Evolutionary conservation across 2,113 vertebrate genomes (phyloP).

Genomic region (Cheirogaleus medius): DNA sequence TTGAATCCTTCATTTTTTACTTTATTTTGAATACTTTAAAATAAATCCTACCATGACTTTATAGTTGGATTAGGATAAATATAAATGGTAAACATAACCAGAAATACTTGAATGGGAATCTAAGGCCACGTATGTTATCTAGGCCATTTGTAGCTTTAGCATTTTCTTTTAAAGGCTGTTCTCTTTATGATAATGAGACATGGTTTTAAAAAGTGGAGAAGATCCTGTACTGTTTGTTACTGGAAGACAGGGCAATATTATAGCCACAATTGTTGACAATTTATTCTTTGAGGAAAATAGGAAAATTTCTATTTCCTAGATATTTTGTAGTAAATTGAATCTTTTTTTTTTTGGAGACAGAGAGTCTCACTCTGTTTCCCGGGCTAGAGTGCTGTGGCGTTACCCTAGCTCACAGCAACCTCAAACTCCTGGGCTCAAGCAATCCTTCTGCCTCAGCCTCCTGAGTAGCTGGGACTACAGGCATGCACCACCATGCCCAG

Average conservation of each 20-base stretch:
- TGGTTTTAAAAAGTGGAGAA: background rate
- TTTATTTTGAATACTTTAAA: background rate
- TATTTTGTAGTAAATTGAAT: background rate
- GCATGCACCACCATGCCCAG: too few species aligned
- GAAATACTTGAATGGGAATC: background rate
- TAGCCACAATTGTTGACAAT: background rate
- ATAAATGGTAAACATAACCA: background rate
- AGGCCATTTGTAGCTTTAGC: background rate
- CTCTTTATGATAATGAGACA: background rate
- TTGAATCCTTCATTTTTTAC: background rate
- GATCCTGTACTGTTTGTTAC: background rate
- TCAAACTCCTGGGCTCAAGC: too few species aligned
- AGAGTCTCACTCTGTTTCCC: too few species aligned
- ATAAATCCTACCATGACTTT: background rate
- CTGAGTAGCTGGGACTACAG: too few species aligned
- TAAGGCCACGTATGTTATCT: background rate
- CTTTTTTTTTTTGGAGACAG: background rate
- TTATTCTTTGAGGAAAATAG: background rate
- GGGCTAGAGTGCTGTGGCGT: too few species aligned
- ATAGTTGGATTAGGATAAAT: background rate
- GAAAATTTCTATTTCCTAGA: background rate
- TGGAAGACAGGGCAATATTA: background rate
- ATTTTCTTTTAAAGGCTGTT: background rate
- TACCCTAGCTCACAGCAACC: too few species aligned
- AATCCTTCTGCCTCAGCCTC: too few species aligned